Conservation (phyloP, 2,797 vertebrate species). For the Rhynchonycteris naso region DNA sequence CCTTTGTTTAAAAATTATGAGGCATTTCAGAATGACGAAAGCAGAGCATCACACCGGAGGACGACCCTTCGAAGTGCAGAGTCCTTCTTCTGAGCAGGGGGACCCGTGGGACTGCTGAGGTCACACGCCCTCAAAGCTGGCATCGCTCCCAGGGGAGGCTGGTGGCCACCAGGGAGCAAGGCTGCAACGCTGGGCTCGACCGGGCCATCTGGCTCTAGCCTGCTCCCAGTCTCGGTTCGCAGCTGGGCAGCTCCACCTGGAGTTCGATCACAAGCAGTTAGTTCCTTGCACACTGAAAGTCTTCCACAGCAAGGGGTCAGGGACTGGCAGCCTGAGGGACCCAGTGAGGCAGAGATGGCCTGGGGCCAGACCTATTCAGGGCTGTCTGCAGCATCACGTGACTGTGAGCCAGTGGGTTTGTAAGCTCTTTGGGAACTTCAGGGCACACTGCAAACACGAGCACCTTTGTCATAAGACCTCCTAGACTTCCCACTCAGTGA, state of each 20-base stretch:
- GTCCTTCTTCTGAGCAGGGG: not conserved
- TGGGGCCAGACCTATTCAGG: not conserved
- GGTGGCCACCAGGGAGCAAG: not conserved
- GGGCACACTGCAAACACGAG: not conserved
- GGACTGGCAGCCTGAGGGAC: fast-evolving
- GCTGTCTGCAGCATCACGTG: not conserved
- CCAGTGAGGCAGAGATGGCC: too few species aligned
- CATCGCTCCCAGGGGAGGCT: not conserved
- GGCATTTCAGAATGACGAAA: too few species aligned
- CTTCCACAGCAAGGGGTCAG: not conserved
- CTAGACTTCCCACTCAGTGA: not conserved
- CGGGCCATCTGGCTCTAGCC: not conserved
- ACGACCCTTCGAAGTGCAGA: not conserved
- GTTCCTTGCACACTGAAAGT: not conserved
- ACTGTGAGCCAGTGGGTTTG: not conserved
- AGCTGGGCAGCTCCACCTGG: not conserved
- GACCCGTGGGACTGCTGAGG: not conserved
- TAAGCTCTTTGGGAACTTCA: not conserved
- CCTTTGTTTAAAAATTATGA: not conserved
- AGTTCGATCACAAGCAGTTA: not conserved
- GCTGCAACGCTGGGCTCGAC: fast-evolving
- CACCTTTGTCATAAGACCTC: not conserved
- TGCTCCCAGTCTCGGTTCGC: too few species aligned
- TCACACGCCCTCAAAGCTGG: too few species aligned
- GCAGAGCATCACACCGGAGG: not conserved